Conservation (phyloP, 2,888 invertebrate species). For the Caenorhabditis drosophilae region DNA sequence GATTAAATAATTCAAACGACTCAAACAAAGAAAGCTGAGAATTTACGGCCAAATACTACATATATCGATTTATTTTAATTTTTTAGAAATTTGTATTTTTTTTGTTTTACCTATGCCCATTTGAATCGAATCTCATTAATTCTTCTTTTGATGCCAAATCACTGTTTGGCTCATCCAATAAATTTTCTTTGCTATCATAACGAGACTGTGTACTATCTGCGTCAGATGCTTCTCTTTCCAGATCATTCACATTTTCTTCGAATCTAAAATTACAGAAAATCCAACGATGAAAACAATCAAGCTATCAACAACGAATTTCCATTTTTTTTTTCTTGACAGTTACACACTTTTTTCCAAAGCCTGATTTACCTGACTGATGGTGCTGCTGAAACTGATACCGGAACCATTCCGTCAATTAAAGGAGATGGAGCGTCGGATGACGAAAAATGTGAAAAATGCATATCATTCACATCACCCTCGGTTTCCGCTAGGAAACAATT, state of each 20-base stretch:
- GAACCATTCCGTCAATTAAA: constrained; percentile 22
- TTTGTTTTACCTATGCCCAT: too few species aligned
- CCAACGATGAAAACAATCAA: background rate
- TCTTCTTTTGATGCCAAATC: constrained; percentile 17
- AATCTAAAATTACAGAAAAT: constrained; percentile 18
- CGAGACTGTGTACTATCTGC: constrained; percentile 32
- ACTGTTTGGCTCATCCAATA: constrained; percentile 21
- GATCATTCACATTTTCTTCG: constrained; percentile 34
- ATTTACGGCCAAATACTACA: too few species aligned
- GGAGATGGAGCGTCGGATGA: constrained; percentile 29
- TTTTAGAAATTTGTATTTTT: too few species aligned
- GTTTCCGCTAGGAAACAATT: constrained; percentile 39
- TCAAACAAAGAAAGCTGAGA: background rate
- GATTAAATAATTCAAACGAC: background rate
- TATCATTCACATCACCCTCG: constrained; percentile 43
- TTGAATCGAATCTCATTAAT: constrained; percentile 30
- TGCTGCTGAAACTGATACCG: constrained; percentile 29
- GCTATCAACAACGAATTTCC: background rate
- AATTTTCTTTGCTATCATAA: constrained; percentile 34
- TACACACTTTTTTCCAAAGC: too few species aligned
- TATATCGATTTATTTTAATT: too few species aligned
- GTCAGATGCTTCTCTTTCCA: constrained; percentile 37
- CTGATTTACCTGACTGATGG: constrained; percentile 33
- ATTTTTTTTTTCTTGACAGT: too few species aligned
- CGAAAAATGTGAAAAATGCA: constrained; percentile 38